Evolutionary conservation across 2,797 vertebrate species (phyloP), one percentile per base, ranked within the genome.

Genomic region (Simalia tracyae): DNA sequence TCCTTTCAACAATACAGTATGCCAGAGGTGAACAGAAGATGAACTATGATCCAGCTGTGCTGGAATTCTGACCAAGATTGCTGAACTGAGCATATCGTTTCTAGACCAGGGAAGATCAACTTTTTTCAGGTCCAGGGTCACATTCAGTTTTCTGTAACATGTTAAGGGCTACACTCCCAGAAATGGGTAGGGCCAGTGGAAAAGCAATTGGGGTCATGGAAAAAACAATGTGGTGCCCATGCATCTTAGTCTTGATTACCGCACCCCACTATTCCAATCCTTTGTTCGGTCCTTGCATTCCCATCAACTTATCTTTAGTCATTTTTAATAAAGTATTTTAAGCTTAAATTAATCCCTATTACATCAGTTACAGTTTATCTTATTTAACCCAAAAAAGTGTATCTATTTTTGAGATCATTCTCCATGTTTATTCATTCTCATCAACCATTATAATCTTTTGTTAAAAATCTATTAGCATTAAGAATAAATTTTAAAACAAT

Each of bases 1-100:
- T 81, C 42, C 19, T 46, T 81, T 81, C 24, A 81, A 81, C 19
- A 97, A 36, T 98, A 98, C 96, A 60, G 97, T 98, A 92, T 98
- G 98, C 88, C 8, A 85, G n/a, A 19, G 8, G 12, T 42, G 50
- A 22, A 10, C 17, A 92, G 36, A 89, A 72, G 91, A 50, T 72
- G 28, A 19, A 50, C 10, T 59, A 50, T 31, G 22, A 46, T 87
- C 42, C 10, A 56, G 4, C 50, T 63, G 14, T 76, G 11, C 36
- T 50, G 9, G 2, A 11, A n/a, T 60, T 56, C 42, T 85, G 85
- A 12, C 36, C 85, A 91, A 60, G 36, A 86, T 22, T 24, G 26
- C n/a, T 76, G 84, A 42, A 76, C 1, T 3, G 76, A 42, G 36
- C n/a, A 26, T 24, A 81, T 81, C 22, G 24, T 81, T 81, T 81